Conservation (phyloP, 2,113 vertebrate genomes). For the Brienomyrus longianalis region DNA sequence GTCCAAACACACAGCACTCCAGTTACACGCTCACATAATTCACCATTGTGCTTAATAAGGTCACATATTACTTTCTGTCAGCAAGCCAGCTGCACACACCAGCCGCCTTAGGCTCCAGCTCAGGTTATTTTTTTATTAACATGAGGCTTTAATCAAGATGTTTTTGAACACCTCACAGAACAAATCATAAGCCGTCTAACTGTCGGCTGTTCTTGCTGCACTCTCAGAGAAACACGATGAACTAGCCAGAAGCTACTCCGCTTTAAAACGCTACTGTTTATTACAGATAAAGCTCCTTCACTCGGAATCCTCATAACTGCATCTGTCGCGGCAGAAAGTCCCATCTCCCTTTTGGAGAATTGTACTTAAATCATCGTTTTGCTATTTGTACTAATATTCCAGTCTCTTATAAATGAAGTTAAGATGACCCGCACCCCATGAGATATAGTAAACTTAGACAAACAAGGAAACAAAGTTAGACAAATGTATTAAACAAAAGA, state of each 20-base stretch:
- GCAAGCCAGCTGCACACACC: neutral
- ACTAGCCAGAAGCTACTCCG: neutral
- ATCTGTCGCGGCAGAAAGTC: neutral
- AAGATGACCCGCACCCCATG: neutral
- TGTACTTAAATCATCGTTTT: neutral
- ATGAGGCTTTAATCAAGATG: neutral
- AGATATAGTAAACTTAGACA: neutral
- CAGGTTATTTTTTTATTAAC: neutral
- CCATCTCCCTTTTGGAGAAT: neutral
- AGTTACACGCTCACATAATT: neutral
- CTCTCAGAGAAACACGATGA: neutral
- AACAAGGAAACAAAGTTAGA: neutral
- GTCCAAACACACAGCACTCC: neutral
- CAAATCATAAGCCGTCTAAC: neutral
- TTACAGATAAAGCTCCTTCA: neutral
- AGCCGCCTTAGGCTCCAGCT: neutral
- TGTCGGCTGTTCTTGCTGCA: neutral
- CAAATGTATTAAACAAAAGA: neutral
- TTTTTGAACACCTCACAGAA: neutral
- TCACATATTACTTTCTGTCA: neutral
- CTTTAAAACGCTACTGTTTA: neutral
- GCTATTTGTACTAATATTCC: neutral
- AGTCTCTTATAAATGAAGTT: neutral
- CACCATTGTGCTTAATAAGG: neutral
- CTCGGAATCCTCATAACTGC: neutral